These are phyloP conservation scores for Phataginus tetradactyla DNA, from an alignment of 2,797 vertebrate species.

Conservation along the genomic window DNA sequence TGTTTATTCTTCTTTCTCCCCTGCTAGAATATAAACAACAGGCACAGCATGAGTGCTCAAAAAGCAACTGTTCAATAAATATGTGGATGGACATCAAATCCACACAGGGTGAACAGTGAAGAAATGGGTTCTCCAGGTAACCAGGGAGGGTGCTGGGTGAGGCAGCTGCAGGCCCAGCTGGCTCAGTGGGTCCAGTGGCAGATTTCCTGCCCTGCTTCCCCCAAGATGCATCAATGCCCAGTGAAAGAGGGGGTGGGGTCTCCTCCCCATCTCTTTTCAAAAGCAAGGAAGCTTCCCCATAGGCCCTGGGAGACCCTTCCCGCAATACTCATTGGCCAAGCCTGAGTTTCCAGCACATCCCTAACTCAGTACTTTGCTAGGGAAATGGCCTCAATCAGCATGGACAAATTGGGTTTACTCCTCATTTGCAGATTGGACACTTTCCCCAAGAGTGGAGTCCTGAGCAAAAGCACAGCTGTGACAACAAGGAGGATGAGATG, in stretches of 20 bases:
- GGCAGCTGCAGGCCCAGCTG: fast-evolving
- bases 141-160: too few species aligned
- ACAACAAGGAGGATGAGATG: too few species aligned
- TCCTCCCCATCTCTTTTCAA: neutral
- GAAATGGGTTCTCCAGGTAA: fast-evolving
- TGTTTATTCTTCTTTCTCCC: neutral
- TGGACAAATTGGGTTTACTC: neutral
- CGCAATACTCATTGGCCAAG: neutral
- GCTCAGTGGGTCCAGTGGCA: fast-evolving
- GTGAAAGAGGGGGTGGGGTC: fast-evolving
- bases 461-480: neutral
- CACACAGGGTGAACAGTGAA: neutral
- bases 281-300: neutral
- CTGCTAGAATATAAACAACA: neutral
- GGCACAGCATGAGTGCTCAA: neutral
- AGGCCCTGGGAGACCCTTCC: too few species aligned
- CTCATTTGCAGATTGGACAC: neutral
- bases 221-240: neutral
- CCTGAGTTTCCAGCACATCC: neutral
- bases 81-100: neutral
- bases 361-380: neutral
- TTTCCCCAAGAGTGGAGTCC: neutral
- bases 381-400: neutral
- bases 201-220: neutral
- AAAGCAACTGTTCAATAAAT: neutral